phyloP scores from a whole-genome alignment of 2,113 vertebrate species.

The Pterocles burchelli region DNA sequence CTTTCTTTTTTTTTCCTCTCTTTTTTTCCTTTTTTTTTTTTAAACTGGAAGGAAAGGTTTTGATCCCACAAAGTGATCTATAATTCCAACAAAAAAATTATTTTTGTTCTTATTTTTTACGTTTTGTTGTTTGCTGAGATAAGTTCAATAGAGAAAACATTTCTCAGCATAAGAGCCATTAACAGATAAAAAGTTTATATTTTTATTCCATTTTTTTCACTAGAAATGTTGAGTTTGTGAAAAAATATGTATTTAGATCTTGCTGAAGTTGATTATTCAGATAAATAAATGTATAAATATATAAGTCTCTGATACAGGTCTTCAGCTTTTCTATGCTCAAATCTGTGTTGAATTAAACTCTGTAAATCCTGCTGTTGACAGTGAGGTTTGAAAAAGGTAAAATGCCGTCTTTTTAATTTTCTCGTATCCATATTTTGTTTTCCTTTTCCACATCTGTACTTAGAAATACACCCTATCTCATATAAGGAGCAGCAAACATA shows the following conservation, averaged over 20 bases:
- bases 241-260: fast-evolving
- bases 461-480: fast-evolving
- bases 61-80: background rate
- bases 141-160: background rate
- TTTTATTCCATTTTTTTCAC: fast-evolving
- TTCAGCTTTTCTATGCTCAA: background rate
- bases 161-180: background rate
- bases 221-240: background rate
- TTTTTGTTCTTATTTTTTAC: background rate
- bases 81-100: background rate
- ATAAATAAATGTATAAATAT: background rate
- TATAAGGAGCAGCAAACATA: background rate
- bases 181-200: background rate
- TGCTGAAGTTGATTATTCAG: background rate
- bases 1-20: fast-evolving
- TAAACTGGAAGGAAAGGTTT: background rate
- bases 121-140: fast-evolving
- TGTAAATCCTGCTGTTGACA: background rate
- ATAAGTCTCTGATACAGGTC: fast-evolving
- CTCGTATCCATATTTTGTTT: background rate
- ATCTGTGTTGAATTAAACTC: background rate
- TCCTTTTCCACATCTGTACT: fast-evolving
- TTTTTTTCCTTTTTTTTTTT: background rate
- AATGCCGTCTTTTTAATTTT: background rate
- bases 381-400: background rate